phyloP scores from a whole-genome alignment of 2,797 vertebrate species.

The Lagorchestes hirsutus region DNA sequence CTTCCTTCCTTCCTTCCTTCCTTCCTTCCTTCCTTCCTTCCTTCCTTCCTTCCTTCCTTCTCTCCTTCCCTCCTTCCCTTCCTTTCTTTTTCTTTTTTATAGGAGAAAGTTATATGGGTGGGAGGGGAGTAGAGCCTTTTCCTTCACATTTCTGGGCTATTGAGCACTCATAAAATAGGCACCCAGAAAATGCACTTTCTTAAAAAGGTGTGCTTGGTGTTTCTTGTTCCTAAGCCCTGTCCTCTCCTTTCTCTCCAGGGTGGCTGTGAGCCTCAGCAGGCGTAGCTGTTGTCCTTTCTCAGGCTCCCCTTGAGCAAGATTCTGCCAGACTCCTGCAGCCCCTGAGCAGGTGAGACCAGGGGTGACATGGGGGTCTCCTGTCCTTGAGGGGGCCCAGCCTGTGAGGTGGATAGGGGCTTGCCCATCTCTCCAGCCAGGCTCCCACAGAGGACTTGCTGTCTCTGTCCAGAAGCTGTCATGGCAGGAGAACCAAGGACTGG shows the following conservation, averaged over 20 bases:
- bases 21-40: neutral
- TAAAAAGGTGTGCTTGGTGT: neutral
- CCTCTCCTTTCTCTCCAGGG: neutral
- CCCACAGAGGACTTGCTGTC: neutral
- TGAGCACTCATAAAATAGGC: neutral
- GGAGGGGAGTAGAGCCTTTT: neutral
- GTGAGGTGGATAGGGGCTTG: no score
- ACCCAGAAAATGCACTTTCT: neutral
- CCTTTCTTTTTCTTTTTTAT: neutral
- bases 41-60: neutral
- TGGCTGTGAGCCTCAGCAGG: neutral
- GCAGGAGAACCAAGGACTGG: neutral
- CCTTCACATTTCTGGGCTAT: neutral
- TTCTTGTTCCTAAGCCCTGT: neutral
- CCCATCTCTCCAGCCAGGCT: neutral
- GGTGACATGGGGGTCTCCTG: no score
- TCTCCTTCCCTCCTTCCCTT: no score
- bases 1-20: no score
- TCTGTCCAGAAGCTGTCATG: no score
- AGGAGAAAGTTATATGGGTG: neutral
- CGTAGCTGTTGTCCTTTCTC: neutral
- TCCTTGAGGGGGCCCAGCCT: no score
- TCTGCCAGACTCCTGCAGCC: neutral
- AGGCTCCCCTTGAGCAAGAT: neutral
- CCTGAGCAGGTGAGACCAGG: neutral